Percentiles rank a stretch among this genome's conserved stretches.
phyloP scores from a whole-genome alignment of 2,797 vertebrate species.

The Ficedula albicollis region DNA sequence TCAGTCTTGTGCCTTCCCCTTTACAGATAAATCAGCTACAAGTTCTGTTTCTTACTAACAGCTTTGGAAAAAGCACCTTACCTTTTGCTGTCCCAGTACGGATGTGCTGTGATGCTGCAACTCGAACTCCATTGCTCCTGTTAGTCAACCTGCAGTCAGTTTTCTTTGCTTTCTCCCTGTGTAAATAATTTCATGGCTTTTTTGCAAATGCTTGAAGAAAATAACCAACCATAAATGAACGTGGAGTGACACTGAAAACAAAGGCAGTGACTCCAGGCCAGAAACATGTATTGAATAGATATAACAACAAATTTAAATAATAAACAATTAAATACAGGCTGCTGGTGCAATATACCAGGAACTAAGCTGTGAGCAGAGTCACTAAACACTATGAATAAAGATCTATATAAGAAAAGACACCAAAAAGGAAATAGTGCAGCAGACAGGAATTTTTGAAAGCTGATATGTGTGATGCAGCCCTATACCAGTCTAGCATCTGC shows the following conservation, averaged over 20 bases:
- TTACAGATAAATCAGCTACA: not conserved
- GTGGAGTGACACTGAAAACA: not conserved
- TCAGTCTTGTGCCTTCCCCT: not conserved
- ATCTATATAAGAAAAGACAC: not conserved
- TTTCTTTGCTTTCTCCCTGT: constrained; percentile 81
- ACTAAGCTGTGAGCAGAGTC: not conserved
- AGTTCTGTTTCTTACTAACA: not conserved
- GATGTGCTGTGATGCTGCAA: constrained; percentile 73
- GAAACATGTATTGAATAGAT: not conserved
- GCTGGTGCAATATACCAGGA: not conserved
- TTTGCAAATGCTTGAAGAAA: constrained; percentile 1
- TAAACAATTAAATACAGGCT: not conserved
- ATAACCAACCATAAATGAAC: not conserved
- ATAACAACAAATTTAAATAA: not conserved
- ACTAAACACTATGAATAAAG: not conserved
- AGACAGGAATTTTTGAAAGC: not conserved
- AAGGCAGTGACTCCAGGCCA: not conserved
- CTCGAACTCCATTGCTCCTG: constrained; percentile 77
- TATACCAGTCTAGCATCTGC: not conserved
- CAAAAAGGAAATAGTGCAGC: not conserved
- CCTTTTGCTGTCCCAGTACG: constrained; percentile 75
- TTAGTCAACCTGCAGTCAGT: constrained; percentile 67
- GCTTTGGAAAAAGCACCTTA: constrained; percentile 34
- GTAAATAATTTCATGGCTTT: constrained; percentile 3
- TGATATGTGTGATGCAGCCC: not conserved